These are phyloP conservation scores for Terebella lapidaria DNA, from an alignment of 2,888 invertebrate genomes.

Conservation along the genomic window DNA sequence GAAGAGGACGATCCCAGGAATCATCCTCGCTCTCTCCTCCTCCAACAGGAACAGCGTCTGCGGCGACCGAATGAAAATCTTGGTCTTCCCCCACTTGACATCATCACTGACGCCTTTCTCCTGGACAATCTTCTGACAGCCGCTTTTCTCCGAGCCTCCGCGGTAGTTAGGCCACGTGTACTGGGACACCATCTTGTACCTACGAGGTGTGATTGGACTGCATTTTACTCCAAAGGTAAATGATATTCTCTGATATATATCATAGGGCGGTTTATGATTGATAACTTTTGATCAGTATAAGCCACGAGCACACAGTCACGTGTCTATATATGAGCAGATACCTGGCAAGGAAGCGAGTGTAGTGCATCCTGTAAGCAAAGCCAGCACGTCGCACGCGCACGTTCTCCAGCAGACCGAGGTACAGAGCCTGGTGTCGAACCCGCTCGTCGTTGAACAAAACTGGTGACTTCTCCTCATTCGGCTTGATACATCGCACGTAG, in stretches of 20 bases:
- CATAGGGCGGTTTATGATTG: too few species aligned
- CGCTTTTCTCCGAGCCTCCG: conserved; percentile 72
- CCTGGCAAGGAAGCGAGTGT: conserved; percentile 85
- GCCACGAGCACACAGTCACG: not conserved
- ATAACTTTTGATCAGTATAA: too few species aligned
- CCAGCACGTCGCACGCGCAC: conserved; percentile 92
- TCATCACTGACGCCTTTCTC: conserved; percentile 74
- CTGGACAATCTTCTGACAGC: conserved; percentile 66
- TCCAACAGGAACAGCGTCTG: conserved; percentile 85
- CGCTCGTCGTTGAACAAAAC: conserved; percentile 79
- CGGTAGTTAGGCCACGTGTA: conserved; percentile 96
- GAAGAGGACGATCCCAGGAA: conserved; percentile 85
- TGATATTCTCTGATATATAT: too few species aligned
- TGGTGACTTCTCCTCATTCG: conserved; percentile 89
- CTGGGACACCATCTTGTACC: conserved; percentile 94
- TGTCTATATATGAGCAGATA: too few species aligned
- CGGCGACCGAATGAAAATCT: conserved; percentile 91
- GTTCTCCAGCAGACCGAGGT: conserved; percentile 90
- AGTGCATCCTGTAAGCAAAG: conserved; percentile 91
- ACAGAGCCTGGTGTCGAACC: conserved; percentile 60
- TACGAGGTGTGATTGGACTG: conserved; percentile 35
- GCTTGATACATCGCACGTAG: conserved; percentile 95
- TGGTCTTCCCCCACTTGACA: conserved; percentile 90
- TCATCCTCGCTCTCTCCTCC: conserved; percentile 74
- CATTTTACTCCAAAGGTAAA: too few species aligned